Evolutionary conservation across 2,888 invertebrate genomes (phyloP).

Genomic region (Aleiodes leptofemur): DNA sequence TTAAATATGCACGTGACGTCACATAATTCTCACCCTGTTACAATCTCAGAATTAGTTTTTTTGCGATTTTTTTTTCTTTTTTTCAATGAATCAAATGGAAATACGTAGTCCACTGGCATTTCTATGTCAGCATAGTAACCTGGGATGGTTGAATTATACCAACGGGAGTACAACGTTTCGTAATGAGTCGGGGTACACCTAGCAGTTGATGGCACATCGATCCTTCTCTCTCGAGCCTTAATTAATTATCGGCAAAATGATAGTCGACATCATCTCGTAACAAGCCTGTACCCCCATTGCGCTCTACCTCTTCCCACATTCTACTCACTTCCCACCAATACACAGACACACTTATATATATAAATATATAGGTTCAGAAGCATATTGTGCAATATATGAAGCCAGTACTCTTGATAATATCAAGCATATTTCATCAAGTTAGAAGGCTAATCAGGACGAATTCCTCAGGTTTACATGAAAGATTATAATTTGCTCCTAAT

Average conservation of each 20-base stretch:
- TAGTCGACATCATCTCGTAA: constrained; percentile 56
- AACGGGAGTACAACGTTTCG: constrained; percentile 65
- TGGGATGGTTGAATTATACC: constrained; percentile 60
- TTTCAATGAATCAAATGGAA: constrained; percentile 52
- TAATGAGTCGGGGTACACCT: constrained; percentile 63
- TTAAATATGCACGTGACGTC: too few species aligned
- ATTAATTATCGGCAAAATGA: constrained; percentile 67
- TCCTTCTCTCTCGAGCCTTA: constrained; percentile 60
- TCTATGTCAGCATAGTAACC: constrained; percentile 45
- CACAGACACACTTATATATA: not conserved
- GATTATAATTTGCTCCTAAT: not conserved
- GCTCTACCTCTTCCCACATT: not conserved
- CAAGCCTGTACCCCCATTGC: constrained; percentile 38
- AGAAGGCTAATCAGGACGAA: constrained; percentile 18
- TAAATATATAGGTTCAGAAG: not conserved
- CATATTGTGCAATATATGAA: constrained; percentile 14
- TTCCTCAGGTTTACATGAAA: not conserved
- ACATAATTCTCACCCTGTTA: too few species aligned
- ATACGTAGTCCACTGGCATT: constrained; percentile 47
- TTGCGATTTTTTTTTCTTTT: too few species aligned
- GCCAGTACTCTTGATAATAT: constrained; percentile 4
- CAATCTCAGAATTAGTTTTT: constrained; percentile 4
- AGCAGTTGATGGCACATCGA: constrained; percentile 64
- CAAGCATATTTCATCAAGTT: not conserved
- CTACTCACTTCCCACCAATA: constrained; percentile 6